These are phyloP conservation scores for Myotis vivesi DNA, from an alignment of 2,797 vertebrate species.

Conservation along the genomic window DNA sequence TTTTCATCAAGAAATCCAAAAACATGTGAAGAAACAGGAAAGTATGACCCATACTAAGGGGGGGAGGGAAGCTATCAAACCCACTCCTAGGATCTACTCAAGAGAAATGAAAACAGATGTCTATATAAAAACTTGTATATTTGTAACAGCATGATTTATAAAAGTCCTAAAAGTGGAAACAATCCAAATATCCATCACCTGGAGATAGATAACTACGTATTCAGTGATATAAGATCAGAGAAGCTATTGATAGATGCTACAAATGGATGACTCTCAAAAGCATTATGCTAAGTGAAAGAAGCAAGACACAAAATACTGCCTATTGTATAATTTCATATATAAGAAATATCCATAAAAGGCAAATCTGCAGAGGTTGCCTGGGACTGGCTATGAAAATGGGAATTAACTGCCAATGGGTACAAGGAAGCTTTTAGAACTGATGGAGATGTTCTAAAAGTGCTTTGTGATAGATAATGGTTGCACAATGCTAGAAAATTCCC, in stretches of 20 bases:
- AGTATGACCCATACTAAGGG: background rate
- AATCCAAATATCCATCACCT: background rate
- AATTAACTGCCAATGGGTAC: background rate
- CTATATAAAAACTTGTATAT: background rate
- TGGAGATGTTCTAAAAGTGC: background rate
- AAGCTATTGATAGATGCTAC: background rate
- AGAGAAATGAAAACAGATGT: background rate
- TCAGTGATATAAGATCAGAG: background rate
- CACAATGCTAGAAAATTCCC: background rate
- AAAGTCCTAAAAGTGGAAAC: background rate
- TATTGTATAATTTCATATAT: background rate
- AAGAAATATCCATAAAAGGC: background rate
- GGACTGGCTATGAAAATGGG: background rate
- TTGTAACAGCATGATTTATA: background rate
- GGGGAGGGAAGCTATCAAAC: background rate
- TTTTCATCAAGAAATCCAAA: background rate
- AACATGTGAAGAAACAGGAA: background rate
- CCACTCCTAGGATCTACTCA: background rate
- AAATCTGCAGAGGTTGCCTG: background rate
- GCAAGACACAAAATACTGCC: background rate
- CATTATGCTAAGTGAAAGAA: background rate
- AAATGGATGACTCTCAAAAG: background rate
- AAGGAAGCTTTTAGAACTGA: background rate
- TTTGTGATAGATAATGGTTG: background rate
- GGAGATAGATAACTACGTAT: background rate